Percentiles rank a stretch among this genome's conserved stretches.
Evolutionary conservation across 2,113 vertebrate species (phyloP).

Genomic region (Carassius gibelio): DNA sequence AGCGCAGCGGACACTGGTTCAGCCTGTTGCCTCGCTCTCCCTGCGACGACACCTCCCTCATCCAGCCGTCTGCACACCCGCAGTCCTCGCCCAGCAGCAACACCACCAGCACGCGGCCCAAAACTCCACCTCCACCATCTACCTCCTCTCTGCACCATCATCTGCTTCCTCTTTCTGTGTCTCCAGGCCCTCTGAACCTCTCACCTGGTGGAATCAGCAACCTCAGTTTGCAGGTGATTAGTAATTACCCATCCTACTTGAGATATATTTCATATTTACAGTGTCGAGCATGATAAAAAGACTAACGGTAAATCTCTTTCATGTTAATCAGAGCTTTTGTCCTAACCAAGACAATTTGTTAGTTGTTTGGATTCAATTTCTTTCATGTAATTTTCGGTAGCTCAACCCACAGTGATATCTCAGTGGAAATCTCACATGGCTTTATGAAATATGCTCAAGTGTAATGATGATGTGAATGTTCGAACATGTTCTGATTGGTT

Average conservation of each 20-base stretch:
- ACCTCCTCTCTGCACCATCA: conserved; percentile 63
- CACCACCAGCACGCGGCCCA: conserved; percentile 70
- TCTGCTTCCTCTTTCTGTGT: conserved; percentile 68
- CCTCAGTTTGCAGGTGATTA: conserved; percentile 80
- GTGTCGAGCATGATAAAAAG: not conserved
- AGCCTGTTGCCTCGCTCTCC: conserved; percentile 89
- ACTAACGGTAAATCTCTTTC: not conserved
- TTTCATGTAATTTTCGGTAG: not conserved
- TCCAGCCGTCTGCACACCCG: conserved; percentile 58
- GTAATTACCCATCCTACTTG: conserved; percentile 55
- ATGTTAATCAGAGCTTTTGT: not conserved
- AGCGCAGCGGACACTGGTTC: conserved; percentile 93
- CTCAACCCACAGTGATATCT: not conserved
- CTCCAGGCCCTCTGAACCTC: conserved; percentile 79
- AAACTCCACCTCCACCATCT: conserved; percentile 71
- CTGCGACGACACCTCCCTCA: conserved; percentile 88
- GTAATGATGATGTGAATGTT: too few species aligned
- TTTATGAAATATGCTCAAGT: too few species aligned
- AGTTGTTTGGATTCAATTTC: not conserved
- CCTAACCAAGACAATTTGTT: not conserved
- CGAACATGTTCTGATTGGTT: not conserved
- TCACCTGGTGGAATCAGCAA: conserved; percentile 75
- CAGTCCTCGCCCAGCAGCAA: conserved; percentile 65
- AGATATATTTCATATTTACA: not conserved
- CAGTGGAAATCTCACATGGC: not conserved